Evolutionary conservation across 1,140 invertebrate genomes (phyloP), one percentile per base, ranked within the genome.

Genomic region (Brachionus manjavacas): DNA sequence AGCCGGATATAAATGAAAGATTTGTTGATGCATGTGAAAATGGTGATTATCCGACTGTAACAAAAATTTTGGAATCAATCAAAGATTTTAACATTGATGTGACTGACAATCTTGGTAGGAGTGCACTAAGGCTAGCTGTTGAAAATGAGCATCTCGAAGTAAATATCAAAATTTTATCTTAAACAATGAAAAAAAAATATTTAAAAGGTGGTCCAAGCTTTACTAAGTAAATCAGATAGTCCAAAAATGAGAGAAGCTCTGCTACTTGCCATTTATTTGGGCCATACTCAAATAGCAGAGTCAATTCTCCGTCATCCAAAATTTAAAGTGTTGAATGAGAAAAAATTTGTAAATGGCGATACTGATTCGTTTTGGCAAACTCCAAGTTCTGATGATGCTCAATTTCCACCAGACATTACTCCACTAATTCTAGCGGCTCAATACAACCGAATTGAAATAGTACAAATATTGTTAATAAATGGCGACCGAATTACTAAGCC

Each of bases 401-500:
- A 85, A 83, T 88, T 88, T 84, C 84, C 86, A 41, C 88, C 88
- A 14, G 88, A 88, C 64, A 86, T 88, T n/a, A 88, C 88, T 9
- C 88, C 88, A n/a, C 78, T 88, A 66, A 86, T 89, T 41, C 55
- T 88, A 28, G 87, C 88, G 3, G 87, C 88, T 64, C 85, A 88
- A 49, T 86, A 87, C 23, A 88, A 88, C 74, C 88, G 89, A 78
- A 88, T 86, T 72, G 86, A 86, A 46, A 89, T 90, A 16, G 83
- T 84, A 55, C 83, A 89, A 86, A 86, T 89, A 25, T 85, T 90
- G 41, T 85, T 90, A 20, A 84, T 89, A 52, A 83, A 88, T 20
- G 89, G 88, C 2, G 88, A 90, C 55, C 87, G 85, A 8, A 89
- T 90, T 25, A 86, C 87, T 16, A 89, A 88, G 81, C 93, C 93